phyloP scores from a whole-genome alignment of 2,888 invertebrate species.

The Apodemia zela region DNA sequence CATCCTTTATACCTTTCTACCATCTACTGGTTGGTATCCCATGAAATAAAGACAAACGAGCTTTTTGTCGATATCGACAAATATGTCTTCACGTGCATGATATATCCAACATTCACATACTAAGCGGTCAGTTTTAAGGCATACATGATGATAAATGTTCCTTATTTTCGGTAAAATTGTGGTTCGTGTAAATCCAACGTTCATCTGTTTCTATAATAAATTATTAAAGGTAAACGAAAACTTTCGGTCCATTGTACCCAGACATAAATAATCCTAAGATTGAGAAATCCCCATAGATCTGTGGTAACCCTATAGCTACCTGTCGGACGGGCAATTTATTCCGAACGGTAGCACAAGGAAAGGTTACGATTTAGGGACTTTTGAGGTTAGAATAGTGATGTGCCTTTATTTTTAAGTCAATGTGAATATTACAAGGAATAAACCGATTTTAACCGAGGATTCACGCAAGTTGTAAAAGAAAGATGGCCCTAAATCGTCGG shows the following conservation, averaged over 20 bases:
- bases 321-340: conserved; percentile 16
- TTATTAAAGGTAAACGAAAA: background rate
- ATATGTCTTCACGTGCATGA: too few species aligned
- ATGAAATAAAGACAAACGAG: too few species aligned
- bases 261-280: conserved; percentile 11
- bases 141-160: background rate
- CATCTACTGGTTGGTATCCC: too few species aligned
- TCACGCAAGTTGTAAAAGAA: too few species aligned
- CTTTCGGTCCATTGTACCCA: conserved; percentile 12
- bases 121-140: too few species aligned
- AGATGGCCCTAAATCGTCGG: too few species aligned
- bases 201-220: conserved; percentile 12
- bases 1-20: too few species aligned
- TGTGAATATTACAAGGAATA: background rate
- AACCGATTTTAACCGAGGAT: too few species aligned
- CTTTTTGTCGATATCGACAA: too few species aligned
- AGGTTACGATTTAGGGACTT: conserved; percentile 10
- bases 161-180: background rate
- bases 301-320: conserved; percentile 15
- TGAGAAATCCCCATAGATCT: conserved; percentile 15
- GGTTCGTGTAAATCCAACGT: background rate
- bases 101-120: too few species aligned
- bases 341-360: background rate
- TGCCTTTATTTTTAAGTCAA: background rate
- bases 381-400: conserved; percentile 11